Percentiles rank a stretch among this genome's conserved stretches.
Evolutionary conservation across 2,113 vertebrate genomes (phyloP).

Genomic region (Thinocorus orbignyianus): DNA sequence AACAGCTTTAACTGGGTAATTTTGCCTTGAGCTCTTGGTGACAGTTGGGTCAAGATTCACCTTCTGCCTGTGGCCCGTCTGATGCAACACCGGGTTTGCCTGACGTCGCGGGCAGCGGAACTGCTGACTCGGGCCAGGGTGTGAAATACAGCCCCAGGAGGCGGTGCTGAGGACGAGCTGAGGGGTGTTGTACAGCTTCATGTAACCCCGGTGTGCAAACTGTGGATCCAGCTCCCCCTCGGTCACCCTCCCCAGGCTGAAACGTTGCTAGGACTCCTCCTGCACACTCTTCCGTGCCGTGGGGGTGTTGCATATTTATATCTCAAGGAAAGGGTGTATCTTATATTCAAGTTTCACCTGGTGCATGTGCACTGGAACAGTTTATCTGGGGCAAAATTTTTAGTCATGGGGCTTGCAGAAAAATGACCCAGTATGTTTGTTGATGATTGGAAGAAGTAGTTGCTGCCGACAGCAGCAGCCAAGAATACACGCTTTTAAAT

Average conservation of each 20-base stretch:
- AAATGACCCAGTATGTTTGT: neutral
- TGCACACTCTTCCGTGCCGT: fast-evolving
- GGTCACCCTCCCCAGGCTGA: fast-evolving
- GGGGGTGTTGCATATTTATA: neutral
- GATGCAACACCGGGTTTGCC: neutral
- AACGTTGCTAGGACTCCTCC: neutral
- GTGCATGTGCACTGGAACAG: fast-evolving
- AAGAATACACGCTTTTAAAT: neutral
- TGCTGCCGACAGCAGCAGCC: neutral
- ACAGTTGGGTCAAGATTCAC: fast-evolving
- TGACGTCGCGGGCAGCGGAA: neutral
- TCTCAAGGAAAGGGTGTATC: neutral
- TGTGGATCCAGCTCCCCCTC: fast-evolving
- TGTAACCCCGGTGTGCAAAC: neutral
- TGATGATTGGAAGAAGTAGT: neutral
- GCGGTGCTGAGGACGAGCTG: neutral
- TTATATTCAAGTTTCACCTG: fast-evolving
- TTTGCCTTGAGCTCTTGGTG: neutral
- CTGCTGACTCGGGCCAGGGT: neutral
- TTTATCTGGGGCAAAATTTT: neutral
- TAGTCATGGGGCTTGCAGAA: neutral
- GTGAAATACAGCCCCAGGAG: neutral
- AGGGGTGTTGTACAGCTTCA: neutral
- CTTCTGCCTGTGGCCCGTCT: neutral
- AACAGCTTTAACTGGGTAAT: neutral